phyloP scores from a whole-genome alignment of 2,888 invertebrate genomes.

The Philhelius pedissequus region DNA sequence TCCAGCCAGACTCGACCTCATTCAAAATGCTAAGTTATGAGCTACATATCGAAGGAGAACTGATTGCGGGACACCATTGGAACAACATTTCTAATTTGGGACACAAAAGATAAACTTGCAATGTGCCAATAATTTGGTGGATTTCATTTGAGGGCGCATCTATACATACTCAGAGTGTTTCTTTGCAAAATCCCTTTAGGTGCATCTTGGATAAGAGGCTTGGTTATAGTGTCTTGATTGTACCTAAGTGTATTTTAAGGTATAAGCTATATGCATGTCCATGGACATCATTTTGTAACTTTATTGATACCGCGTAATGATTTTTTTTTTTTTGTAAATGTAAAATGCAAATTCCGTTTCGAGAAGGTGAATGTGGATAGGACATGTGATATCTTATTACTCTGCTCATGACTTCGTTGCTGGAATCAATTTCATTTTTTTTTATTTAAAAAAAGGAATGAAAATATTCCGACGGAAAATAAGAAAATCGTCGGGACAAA shows the following conservation, averaged over 20 bases:
- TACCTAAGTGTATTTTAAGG: slow-evolving; percentile 40
- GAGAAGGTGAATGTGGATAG: slow-evolving; percentile 6
- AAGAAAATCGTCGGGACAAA: slow-evolving; percentile 33
- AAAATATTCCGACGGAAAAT: slow-evolving; percentile 45
- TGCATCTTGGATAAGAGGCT: background rate
- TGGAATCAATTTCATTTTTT: slow-evolving; percentile 50
- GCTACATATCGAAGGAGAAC: slow-evolving; percentile 63
- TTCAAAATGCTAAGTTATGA: slow-evolving; percentile 69
- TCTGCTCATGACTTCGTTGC: slow-evolving; percentile 19
- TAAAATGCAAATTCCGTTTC: slow-evolving; percentile 54
- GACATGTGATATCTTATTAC: background rate
- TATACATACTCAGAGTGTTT: background rate
- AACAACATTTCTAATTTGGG: slow-evolving; percentile 68
- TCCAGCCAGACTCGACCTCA: slow-evolving; percentile 51
- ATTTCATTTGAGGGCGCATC: slow-evolving; percentile 63
- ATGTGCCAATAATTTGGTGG: slow-evolving; percentile 69
- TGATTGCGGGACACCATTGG: slow-evolving; percentile 67
- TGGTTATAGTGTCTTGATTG: background rate
- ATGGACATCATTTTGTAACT: slow-evolving; percentile 67
- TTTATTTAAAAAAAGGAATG: slow-evolving; percentile 9
- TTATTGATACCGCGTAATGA: slow-evolving; percentile 45
- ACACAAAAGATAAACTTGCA: slow-evolving; percentile 68
- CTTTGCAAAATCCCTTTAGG: background rate
- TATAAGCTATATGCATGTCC: slow-evolving; percentile 34
- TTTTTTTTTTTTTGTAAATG: slow-evolving; percentile 10